Conservation (phyloP, 2,888 invertebrate species). For the Caenorhabditis wallacei region DNA sequence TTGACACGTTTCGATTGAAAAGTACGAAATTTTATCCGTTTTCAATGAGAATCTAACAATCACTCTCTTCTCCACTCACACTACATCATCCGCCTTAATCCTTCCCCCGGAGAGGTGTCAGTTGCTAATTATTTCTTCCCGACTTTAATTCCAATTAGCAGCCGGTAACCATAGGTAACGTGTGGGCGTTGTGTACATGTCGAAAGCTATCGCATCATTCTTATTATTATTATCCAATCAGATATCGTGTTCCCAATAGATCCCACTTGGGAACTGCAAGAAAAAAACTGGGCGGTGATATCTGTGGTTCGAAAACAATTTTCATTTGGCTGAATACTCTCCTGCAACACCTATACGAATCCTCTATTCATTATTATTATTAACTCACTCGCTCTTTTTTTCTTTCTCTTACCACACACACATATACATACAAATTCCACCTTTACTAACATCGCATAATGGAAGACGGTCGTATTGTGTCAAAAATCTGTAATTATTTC, state of each 20-base stretch:
- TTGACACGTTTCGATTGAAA: neutral
- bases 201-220: slow-evolving; percentile 21
- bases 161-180: slow-evolving; percentile 42
- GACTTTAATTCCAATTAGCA: slow-evolving; percentile 31
- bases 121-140: neutral
- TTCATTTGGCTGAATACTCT: slow-evolving; percentile 6
- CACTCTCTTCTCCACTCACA: slow-evolving; percentile 16
- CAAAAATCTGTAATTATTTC: slow-evolving; percentile 20
- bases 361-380: slow-evolving; percentile 3
- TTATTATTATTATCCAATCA: slow-evolving; percentile 2
- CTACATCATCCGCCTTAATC: slow-evolving; percentile 3
- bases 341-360: slow-evolving; percentile 35
- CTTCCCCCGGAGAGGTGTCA: slow-evolving; percentile 20
- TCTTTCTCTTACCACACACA: neutral
- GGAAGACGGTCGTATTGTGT: slow-evolving; percentile 22
- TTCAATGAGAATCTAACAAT: slow-evolving; percentile 32
- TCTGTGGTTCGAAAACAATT: neutral
- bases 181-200: slow-evolving; percentile 36
- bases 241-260: neutral
- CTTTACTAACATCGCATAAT: slow-evolving; percentile 17
- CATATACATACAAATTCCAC: neutral
- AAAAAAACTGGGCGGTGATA: slow-evolving; percentile 8
- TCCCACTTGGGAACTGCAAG: slow-evolving; percentile 11
- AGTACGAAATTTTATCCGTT: slow-evolving; percentile 9
- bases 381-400: neutral